Evolutionary conservation across 1,140 invertebrate genomes (phyloP), one percentile per base, ranked within the genome.

Genomic region (Aethina tumida): DNA sequence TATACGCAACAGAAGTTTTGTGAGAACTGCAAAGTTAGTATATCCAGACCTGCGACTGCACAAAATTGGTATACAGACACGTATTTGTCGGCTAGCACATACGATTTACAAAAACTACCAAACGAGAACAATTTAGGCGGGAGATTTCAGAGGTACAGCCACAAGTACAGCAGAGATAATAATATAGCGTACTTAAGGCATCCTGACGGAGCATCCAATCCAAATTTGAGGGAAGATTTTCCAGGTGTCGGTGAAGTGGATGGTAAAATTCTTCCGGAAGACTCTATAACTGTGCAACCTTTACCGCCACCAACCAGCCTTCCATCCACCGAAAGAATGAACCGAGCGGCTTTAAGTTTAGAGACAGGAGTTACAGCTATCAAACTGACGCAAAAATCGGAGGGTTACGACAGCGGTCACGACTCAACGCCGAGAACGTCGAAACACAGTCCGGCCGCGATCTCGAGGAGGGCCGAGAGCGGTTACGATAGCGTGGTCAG

Each of bases 181-280:
- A 75, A 80, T 48, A 79, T 88, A 59, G 81, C 84, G 3, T 78
- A 77, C 39, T 62, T 88, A 8, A 70, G 83, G 50, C 85, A 90
- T 65, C 87, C 87, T 1, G 88, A 93, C 55, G 87, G 87, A 22
- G 85, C 88, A 16, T 93, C 88, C 3, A 88, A 92, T 73, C 85
- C 88, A 7, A 88, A 89, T 68, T 68, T 92, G 49, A 74, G 74
- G 24, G 78, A 77, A 63, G 62, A 19, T 16, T 74, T 50, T 16
- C 79, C 79, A 0, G 75, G 79, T 4, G 84, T 79, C 46, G 79
- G 81, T 1, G 74, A 75, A 2, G 37, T 10, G 13, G 17, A 28
- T 6, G n/a, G 35, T 12, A 38, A 38, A 29, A 16, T 10, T 10
- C 35, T 17, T 39, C 18, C 4, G 12, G 13, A 26, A 4, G 33